A percentile compares a stretch with the other conserved stretches of the same genome.
These are phyloP conservation scores for Sinocyclocheilus anshuiensis DNA, from an alignment of 2,113 vertebrate species.

Conservation along the genomic window DNA sequence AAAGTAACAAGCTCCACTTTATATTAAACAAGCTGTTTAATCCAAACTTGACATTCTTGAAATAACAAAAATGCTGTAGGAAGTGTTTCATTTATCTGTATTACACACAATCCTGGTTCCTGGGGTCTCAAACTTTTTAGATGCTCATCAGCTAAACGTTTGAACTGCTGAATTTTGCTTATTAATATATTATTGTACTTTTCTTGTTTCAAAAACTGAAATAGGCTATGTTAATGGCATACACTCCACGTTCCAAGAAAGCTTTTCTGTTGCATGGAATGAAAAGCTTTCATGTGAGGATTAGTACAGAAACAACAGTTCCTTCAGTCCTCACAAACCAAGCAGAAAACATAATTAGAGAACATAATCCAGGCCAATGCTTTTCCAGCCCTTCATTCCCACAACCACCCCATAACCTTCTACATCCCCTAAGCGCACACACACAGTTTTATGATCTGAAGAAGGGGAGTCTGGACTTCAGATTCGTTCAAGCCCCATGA, in stretches of 20 bases:
- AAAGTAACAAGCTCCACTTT: neutral
- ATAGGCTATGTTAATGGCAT: conserved; percentile 1
- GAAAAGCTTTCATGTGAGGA: conserved; percentile 53
- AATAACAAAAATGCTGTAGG: neutral
- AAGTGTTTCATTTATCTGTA: neutral
- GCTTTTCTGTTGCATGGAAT: conserved; percentile 23
- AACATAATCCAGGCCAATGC: conserved; percentile 54
- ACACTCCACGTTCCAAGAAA: neutral
- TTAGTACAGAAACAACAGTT: conserved; percentile 63
- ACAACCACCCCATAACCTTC: conserved; percentile 29
- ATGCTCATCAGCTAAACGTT: neutral
- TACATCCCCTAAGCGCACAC: conserved; percentile 12
- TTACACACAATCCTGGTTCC: neutral
- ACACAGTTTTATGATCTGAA: neutral
- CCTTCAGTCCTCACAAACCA: conserved; percentile 49
- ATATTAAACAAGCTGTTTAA: neutral
- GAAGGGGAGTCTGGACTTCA: neutral
- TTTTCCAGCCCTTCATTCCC: conserved; percentile 22
- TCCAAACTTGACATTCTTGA: neutral
- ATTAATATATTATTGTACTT: neutral
- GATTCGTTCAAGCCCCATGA: neutral
- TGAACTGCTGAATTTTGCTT: neutral
- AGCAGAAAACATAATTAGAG: conserved; percentile 43
- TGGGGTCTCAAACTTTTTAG: neutral
- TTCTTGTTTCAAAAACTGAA: conserved; percentile 5